Conservation (phyloP, 2,888 invertebrate genomes). For the Orchestes rusci region DNA sequence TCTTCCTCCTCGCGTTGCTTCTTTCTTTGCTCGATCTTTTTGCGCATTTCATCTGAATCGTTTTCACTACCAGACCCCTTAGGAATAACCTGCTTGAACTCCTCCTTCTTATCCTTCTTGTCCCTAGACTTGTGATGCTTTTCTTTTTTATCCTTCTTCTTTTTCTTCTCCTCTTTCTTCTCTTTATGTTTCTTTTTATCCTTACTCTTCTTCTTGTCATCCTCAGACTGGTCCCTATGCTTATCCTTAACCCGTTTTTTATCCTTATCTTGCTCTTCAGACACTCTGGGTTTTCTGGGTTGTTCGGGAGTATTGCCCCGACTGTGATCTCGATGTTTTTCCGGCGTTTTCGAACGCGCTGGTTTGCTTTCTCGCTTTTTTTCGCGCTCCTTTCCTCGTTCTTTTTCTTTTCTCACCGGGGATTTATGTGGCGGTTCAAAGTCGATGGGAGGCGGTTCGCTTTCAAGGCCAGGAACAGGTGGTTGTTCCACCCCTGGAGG, state of each 20-base stretch:
- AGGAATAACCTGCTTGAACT: slow-evolving; percentile 31
- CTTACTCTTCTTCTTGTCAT: slow-evolving; percentile 42
- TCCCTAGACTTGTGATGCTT: slow-evolving; percentile 41
- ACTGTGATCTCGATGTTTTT: slow-evolving; percentile 34
- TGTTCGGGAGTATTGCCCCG: slow-evolving; percentile 42
- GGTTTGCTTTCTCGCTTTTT: slow-evolving; percentile 5
- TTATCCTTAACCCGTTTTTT: slow-evolving; percentile 30
- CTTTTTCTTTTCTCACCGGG: slow-evolving; percentile 6
- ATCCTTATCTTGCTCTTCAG: slow-evolving; percentile 24
- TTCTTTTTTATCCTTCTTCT: slow-evolving; percentile 44
- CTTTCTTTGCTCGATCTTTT: slow-evolving; percentile 36
- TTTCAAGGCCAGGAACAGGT: slow-evolving; percentile 55
- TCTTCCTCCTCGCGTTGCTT: slow-evolving; percentile 33
- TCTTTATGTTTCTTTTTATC: slow-evolving; percentile 51
- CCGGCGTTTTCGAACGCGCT: slow-evolving; percentile 27
- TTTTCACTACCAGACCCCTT: slow-evolving; percentile 37
- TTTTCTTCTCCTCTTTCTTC: slow-evolving; percentile 46
- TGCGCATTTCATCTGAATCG: slow-evolving; percentile 30
- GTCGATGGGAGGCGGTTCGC: slow-evolving; percentile 38
- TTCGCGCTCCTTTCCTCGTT: slow-evolving; percentile 16
- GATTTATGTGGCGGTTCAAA: slow-evolving; percentile 23
- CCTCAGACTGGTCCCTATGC: slow-evolving; percentile 37
- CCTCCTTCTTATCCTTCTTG: slow-evolving; percentile 36
- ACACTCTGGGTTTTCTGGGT: slow-evolving; percentile 36
- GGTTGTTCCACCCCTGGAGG: slow-evolving; percentile 49